Base-by-base conservation (phyloP, 2,888 invertebrate species). In the Aleiodes alternator region DNA sequence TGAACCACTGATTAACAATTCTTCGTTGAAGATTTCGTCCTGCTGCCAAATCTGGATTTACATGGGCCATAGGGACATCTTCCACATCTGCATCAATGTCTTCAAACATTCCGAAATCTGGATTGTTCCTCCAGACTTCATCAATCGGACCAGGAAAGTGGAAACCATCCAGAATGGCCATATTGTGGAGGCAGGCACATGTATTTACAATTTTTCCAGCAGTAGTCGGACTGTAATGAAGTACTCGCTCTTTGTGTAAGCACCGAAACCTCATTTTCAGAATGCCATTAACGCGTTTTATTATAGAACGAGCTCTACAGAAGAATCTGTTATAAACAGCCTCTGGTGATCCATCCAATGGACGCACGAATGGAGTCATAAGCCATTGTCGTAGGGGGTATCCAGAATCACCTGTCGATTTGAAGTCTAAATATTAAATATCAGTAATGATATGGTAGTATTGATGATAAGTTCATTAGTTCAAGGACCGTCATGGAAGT, bases 311-410 rank as follows among this genome's bases (percentile, higher is more conserved):
- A 16, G 69, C 51, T 9, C 34, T 4, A 9, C n/a, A n/a, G 8
- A 31, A 48, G 11, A 31, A 12, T 34, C 11, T 0, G 50, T 43
- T 69, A 8, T 53, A 73, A 5, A 7, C 11, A 9, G 53, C 48
- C 23, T 73, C 29, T n/a, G 68, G 73, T n/a, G 68, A 56, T 56
- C 14, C 68, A 9, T 53, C 38, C 34, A 57, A 11, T 29, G 68
- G 43, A 56, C 57, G 14, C 50, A 50, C 14, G 29, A 66, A 14
- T 55, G 77, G 69, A 68, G 77, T 69, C 76, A 73, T 68, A n/a
- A 73, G 48, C 73, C 73, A 68, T 14, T 68, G 38, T 4, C 73
- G 56, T n/a, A 59, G 14, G 23, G 48, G 12, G 48, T 73, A 73
- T 4, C 59, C 69, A 3, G 59, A 73, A 57, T 73, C 73, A 69